These are phyloP conservation scores for Dreissena polymorpha DNA, from an alignment of 1,140 invertebrate species.

Conservation along the genomic window DNA sequence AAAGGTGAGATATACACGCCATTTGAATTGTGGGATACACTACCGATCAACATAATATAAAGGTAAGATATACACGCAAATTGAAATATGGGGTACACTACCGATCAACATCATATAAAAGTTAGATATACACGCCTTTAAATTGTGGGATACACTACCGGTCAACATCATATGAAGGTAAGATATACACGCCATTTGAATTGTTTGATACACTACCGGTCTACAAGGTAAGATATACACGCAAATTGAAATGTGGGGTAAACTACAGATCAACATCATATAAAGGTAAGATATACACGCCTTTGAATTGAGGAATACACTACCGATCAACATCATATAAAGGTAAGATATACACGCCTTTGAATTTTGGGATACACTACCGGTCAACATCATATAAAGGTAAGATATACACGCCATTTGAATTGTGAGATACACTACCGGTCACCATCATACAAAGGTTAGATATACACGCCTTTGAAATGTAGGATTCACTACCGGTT, in stretches of 20 bases:
- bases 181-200: no score
- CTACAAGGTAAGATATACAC: no score
- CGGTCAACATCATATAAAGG: conserved; percentile 8
- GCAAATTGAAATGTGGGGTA: conserved; percentile 19
- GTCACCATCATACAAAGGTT: conserved; percentile 10
- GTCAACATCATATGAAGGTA: conserved; percentile 12
- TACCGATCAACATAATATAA: no score
- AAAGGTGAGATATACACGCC: no score
- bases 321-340: conserved; percentile 9
- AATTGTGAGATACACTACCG: conserved; percentile 25
- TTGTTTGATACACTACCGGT: conserved; percentile 19
- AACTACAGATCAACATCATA: conserved; percentile 11
- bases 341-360: no score
- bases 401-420: no score
- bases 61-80: no score
- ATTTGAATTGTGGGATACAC: no score
- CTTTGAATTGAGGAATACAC: conserved; percentile 26
- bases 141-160: conserved; percentile 28
- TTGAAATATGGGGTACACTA: conserved; percentile 27
- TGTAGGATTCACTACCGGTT: conserved; percentile 15
- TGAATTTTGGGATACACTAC: conserved; percentile 31
- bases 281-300: no score
- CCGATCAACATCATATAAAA: conserved; percentile 7
- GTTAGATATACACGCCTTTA: no score
- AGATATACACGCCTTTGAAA: no score